Evolutionary conservation across 2,113 vertebrate genomes (phyloP).

Genomic region (Seriola quinqueradiata): DNA sequence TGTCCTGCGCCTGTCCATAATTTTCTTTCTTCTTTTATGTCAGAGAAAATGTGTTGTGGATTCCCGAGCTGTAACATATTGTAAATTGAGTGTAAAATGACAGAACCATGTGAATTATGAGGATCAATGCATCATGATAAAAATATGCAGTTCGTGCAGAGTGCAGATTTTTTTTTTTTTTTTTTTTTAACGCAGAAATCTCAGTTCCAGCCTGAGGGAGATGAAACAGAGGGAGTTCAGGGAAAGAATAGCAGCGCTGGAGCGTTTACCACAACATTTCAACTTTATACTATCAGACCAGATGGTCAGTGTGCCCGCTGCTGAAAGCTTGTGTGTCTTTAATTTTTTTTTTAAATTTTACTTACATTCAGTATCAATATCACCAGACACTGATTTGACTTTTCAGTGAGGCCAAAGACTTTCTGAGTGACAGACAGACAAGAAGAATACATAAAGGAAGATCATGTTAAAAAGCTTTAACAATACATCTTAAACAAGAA

Average conservation of each 20-base stretch:
- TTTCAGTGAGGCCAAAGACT: slow-evolving; percentile 1
- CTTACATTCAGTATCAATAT: background rate
- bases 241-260: slow-evolving; percentile 13
- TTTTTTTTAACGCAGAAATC: slow-evolving; percentile 43
- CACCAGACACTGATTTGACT: background rate
- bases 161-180: slow-evolving; percentile 39
- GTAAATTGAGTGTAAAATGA: slow-evolving; percentile 77
- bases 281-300: background rate
- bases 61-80: slow-evolving; percentile 63
- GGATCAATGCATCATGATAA: slow-evolving; percentile 61
- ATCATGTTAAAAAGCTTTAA: background rate
- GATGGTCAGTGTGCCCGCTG: background rate
- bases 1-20: slow-evolving; percentile 46
- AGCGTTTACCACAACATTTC: slow-evolving; percentile 3
- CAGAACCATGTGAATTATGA: slow-evolving; percentile 64
- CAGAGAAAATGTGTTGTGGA: slow-evolving; percentile 68
- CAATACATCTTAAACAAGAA: background rate
- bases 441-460: background rate
- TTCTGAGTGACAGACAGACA: background rate
- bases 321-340: background rate
- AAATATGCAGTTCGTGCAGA: slow-evolving; percentile 70
- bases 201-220: slow-evolving; percentile 32
- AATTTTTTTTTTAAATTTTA: background rate
- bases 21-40: slow-evolving; percentile 61
- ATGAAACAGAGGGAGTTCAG: slow-evolving; percentile 25